These are phyloP conservation scores for Emydoidea blandingii DNA, from an alignment of 2,797 vertebrate genomes.

Conservation along the genomic window DNA sequence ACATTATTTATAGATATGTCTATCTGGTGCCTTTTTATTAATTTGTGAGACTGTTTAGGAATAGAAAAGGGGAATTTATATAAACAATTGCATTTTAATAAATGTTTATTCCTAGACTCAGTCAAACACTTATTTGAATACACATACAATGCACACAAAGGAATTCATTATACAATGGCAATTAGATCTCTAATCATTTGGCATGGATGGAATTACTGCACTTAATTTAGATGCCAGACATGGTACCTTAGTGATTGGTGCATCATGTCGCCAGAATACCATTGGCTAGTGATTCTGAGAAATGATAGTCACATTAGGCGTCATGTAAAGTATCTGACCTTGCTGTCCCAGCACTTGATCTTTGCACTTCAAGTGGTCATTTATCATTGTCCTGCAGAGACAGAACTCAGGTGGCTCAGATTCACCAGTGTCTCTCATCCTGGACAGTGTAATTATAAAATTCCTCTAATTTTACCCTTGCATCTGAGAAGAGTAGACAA, in stretches of 20 bases:
- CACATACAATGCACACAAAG: constrained; percentile 31
- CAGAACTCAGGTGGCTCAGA: constrained; percentile 79
- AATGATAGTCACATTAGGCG: constrained; percentile 88
- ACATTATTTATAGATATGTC: constrained; percentile 81
- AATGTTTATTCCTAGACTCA: constrained; percentile 28
- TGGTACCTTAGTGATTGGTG: constrained; percentile 91
- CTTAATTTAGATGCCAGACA: constrained; percentile 90
- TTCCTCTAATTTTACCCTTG: constrained; percentile 35
- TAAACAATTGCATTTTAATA: constrained; percentile 53
- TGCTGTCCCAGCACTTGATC: constrained; percentile 80
- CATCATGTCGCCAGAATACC: constrained; percentile 90
- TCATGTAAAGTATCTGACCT: constrained; percentile 83
- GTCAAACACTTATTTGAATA: constrained; percentile 39
- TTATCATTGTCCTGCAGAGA: constrained; percentile 77
- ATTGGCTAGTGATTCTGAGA: constrained; percentile 88
- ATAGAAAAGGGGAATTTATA: constrained; percentile 61
- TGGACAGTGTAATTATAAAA: constrained; percentile 45
- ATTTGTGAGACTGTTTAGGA: constrained; percentile 76
- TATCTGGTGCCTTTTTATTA: constrained; percentile 72
- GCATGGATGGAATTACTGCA: constrained; percentile 75
- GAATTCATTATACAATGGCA: constrained; percentile 78
- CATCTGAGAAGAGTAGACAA: background rate
- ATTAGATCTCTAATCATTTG: constrained; percentile 85
- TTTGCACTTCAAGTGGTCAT: constrained; percentile 78
- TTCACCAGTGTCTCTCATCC: constrained; percentile 50